A percentile compares a stretch with the other conserved stretches of the same genome.
These are phyloP conservation scores for Syngnathus floridae DNA, from an alignment of 2,113 vertebrate species.

Conservation along the genomic window DNA sequence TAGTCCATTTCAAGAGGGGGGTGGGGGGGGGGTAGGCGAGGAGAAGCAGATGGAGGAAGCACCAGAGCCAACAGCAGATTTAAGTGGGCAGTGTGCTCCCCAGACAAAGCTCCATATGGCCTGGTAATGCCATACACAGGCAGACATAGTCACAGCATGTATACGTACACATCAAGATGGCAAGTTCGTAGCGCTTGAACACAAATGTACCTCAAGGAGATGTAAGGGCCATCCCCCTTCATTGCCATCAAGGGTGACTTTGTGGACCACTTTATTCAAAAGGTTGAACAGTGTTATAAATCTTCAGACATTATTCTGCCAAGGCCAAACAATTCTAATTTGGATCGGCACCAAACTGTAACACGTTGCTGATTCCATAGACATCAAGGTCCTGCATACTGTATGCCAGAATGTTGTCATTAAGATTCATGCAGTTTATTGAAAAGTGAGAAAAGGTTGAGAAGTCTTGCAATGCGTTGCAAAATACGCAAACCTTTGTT, in stretches of 20 bases:
- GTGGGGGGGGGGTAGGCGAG: background rate
- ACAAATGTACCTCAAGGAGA: background rate
- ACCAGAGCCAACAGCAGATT: conserved; percentile 65
- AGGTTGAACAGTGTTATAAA: conserved; percentile 1
- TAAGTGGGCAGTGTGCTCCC: conserved; percentile 72
- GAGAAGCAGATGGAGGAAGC: conserved; percentile 63
- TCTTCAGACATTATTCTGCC: background rate
- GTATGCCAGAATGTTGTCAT: background rate
- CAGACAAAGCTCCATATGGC: conserved; percentile 73
- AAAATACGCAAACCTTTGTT: background rate
- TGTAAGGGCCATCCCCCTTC: background rate
- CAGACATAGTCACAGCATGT: too few relatives aligned
- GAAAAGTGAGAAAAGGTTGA: background rate
- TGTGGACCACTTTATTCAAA: background rate
- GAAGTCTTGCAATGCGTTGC: background rate
- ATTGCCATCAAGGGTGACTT: background rate
- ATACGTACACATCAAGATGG: conserved; percentile 21
- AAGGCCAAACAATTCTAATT: conserved; percentile 5
- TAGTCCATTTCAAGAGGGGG: background rate
- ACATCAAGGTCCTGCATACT: background rate
- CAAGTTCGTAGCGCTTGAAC: background rate
- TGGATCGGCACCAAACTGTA: conserved; percentile 8
- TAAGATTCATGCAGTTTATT: background rate
- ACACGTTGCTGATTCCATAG: background rate
- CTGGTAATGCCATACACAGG: conserved; percentile 59